Conservation (phyloP, 2,888 invertebrate genomes). For the Balanococcus diminutus region DNA sequence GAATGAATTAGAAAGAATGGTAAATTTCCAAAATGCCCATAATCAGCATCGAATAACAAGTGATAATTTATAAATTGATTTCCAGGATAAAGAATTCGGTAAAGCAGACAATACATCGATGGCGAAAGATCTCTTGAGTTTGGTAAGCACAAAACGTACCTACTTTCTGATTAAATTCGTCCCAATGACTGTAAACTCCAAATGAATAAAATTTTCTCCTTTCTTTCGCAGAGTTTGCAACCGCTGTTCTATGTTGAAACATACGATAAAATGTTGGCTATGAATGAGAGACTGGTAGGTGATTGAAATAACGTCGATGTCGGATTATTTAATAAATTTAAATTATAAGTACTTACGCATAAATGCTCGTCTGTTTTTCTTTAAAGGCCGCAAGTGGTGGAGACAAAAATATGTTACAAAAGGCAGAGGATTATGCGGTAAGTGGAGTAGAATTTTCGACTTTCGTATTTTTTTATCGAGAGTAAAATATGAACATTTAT, state of each 20-base stretch:
- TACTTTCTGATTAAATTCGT: not conserved
- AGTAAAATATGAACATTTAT: not conserved
- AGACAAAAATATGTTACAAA: no score
- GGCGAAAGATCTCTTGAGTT: not conserved
- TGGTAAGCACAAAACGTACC: not conserved
- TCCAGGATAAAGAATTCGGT: not conserved
- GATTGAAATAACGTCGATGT: not conserved
- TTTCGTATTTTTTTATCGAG: not conserved
- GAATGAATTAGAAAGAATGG: not conserved
- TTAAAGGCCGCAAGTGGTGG: no score
- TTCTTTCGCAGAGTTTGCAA: not conserved
- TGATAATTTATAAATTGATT: not conserved
- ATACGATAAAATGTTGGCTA: not conserved
- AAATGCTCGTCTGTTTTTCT: no score
- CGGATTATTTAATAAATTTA: not conserved
- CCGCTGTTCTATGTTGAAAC: not conserved
- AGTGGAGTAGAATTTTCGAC: no score
- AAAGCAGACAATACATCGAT: not conserved
- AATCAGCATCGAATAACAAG: not conserved
- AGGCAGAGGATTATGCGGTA: not conserved
- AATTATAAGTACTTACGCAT: no score
- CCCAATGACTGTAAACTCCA: no score
- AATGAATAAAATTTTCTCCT: no score
- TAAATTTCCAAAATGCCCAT: not conserved
- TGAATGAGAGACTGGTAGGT: not conserved